These are phyloP conservation scores for Sander lucioperca DNA, from an alignment of 2,113 vertebrate species.

Conservation along the genomic window DNA sequence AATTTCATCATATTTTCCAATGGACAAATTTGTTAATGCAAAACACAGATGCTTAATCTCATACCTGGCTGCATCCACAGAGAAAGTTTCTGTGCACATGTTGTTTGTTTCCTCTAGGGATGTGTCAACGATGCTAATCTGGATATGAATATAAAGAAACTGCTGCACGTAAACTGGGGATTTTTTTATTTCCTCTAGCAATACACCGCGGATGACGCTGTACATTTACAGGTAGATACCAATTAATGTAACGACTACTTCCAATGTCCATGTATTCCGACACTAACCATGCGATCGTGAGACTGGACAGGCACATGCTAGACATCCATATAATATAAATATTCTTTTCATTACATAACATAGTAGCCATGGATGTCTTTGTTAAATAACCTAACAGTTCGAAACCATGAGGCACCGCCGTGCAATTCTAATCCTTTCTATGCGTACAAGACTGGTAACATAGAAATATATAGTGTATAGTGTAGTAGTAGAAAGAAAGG, in stretches of 20 bases:
- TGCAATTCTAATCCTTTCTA: background rate
- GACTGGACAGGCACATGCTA: background rate
- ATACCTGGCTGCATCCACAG: slow-evolving; percentile 1
- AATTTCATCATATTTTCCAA: background rate
- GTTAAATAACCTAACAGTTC: slow-evolving; percentile 23
- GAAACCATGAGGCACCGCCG: slow-evolving; percentile 8
- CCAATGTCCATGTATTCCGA: slow-evolving; percentile 40
- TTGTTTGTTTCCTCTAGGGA: slow-evolving; percentile 25
- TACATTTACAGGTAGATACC: slow-evolving; percentile 35
- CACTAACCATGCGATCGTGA: slow-evolving; percentile 21
- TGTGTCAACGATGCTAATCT: slow-evolving; percentile 56
- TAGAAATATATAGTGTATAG: slow-evolving; percentile 1
- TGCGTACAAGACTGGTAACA: background rate
- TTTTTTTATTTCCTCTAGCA: slow-evolving; percentile 37
- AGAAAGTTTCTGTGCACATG: slow-evolving; percentile 31
- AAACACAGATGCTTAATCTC: slow-evolving; percentile 17
- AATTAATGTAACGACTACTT: slow-evolving; percentile 57
- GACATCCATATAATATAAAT: slow-evolving; percentile 27
- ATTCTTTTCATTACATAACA: slow-evolving; percentile 41
- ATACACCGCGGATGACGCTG: slow-evolving; percentile 1
- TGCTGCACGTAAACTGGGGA: slow-evolving; percentile 15
- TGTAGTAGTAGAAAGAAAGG: slow-evolving; percentile 9
- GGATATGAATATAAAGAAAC: slow-evolving; percentile 64
- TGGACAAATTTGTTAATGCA: background rate
- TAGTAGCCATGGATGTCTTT: slow-evolving; percentile 21